Evolutionary conservation across 2,797 vertebrate genomes (phyloP).

Genomic region (Arremon aurantiirostris): DNA sequence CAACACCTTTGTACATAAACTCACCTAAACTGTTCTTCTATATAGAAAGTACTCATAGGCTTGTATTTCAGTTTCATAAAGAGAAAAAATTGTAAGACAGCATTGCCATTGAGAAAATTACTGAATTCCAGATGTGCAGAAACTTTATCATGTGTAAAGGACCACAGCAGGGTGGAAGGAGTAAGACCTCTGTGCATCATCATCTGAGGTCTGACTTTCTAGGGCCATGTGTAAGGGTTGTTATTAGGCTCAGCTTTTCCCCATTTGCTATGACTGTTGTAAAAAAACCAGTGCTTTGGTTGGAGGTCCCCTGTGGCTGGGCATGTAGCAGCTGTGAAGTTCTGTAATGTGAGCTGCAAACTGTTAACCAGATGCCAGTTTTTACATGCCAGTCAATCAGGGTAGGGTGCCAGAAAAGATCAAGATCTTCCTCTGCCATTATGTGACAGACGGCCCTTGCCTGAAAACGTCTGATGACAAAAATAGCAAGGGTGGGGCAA

Average conservation of each 20-base stretch:
- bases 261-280: not conserved
- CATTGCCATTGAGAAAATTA: not conserved
- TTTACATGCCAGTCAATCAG: not conserved
- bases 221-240: not conserved
- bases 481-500: constrained; percentile 41
- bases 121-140: not conserved
- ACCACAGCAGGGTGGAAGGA: not conserved
- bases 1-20: not conserved
- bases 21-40: not conserved
- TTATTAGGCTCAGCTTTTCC: not conserved
- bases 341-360: not conserved
- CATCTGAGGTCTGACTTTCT: not conserved
- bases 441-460: accelerated
- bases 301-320: not conserved
- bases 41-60: not conserved
- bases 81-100: not conserved
- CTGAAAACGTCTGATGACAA: not conserved
- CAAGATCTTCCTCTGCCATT: not conserved
- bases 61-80: not conserved
- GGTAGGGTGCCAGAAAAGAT: not conserved
- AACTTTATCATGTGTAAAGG: not conserved
- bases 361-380: not conserved
- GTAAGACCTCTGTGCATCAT: not conserved
- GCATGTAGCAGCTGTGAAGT: not conserved
- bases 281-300: accelerated